Base-by-base conservation (phyloP, 1,140 invertebrate species). In the Eriosoma lanigerum region DNA sequence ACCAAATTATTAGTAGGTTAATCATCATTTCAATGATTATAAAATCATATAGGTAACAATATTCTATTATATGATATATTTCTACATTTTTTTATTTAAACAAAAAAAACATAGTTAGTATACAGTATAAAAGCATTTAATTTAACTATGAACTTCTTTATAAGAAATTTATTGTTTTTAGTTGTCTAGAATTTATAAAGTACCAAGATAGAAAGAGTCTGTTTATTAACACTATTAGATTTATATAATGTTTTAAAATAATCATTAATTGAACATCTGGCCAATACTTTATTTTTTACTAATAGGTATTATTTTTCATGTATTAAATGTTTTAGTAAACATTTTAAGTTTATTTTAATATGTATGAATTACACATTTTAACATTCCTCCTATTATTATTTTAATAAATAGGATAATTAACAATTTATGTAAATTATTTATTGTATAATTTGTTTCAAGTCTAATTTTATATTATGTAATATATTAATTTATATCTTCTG, bases 221-320 rank as follows among this genome's bases (percentile, higher is more conserved):
- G 62, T 64, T 44, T 44, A 9, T n/a, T n/a, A 13, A 66, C 24
- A 72, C 46, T 72, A 72, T 72, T 72, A 72, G 68, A 72, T 19
- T 19, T 17, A 46, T 9, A 24, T 3, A 72, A 50, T 29, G 10
- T 64, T 44, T 44, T 44, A n/a, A 66, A 38, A 62, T 58, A 58
- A 46, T 12, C 38, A 24, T 46, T 17, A 2, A 68, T 46, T 66
- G 12, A 10, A 66, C 2, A 48, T 68, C 44, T 68, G 66, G 21
- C 15, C 6, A 64, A 48, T 64, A 9, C 21, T 19, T 0, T 19
- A 26, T 48, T 50, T 70, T 29, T 72, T 72, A 72, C 19, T 72
- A 38, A 8, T 38, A 38, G 32, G 32, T 38, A 72, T 52, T 52
- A 72, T 32, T 72, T 29, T 29, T 72, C 52, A 19, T 19, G 0